Evolutionary conservation across 2,888 invertebrate genomes (phyloP), one percentile per base, ranked within the genome.

Genomic region (Linyphia triangularis): DNA sequence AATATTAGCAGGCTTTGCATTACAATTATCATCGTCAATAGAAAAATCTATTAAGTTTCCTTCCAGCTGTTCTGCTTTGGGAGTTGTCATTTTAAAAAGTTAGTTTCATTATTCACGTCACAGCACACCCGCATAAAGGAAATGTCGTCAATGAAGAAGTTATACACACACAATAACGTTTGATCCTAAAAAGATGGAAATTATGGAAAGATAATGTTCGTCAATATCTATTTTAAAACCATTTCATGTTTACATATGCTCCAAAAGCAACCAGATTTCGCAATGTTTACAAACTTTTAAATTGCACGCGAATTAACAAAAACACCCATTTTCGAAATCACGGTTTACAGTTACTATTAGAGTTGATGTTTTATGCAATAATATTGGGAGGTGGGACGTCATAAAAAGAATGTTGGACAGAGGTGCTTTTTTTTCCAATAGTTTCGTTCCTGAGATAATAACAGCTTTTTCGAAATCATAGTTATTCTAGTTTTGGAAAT

Each of bases 251-350:
- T 51, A 51, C 13, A 51, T 51, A 51, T 51, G 9, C 33, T 4
- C 0, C 16, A 16, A 30, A 67, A 4, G 16, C 37, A n/a, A 59
- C 13, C 37, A 63, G 61, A 63, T 84, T 77, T 84, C 77, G 59
- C 77, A 77, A 84, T 85, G 79, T 85, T 85, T 85, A 85, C 85
- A 85, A 40, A 51, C 51, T 72, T 83, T 85, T 79, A 79, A 85
- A 85, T 59, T 72, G 51, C 78, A 85, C 78, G 85, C 85, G 78
- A 85, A 72, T 69, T 57, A 24, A 85, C 19, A 78, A 85, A 61
- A 78, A 85, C 78, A 70, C 78, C 85, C 85, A 33, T 59, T 33
- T 57, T 16, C 26, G 57, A 16, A 2, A 22, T 26, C 5, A 24
- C 69, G 59, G 77, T 77, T 69, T 30, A 77, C 85, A 70, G 85